Conservation (phyloP, 2,888 invertebrate genomes). For the Drosophila yooni region DNA sequence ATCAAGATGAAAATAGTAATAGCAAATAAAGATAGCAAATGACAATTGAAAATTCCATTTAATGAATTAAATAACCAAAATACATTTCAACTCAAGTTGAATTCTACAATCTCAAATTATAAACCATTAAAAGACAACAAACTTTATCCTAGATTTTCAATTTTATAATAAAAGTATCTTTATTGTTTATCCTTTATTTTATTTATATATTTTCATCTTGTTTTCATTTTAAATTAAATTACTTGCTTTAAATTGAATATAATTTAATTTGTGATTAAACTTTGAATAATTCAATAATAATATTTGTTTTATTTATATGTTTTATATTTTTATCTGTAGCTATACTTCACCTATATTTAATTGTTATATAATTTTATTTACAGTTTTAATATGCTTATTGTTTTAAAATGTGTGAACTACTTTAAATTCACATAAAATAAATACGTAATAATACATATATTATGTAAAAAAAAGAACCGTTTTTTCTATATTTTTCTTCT, state of each 20-base stretch:
- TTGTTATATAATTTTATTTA: too few relatives aligned
- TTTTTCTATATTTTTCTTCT: not conserved
- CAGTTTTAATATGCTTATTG: too few relatives aligned
- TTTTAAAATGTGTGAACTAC: not conserved
- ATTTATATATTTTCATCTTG: not conserved
- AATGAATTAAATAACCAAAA: not conserved
- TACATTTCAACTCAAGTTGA: not conserved
- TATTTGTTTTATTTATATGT: not conserved
- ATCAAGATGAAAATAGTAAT: not conserved
- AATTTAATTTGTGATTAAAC: not conserved
- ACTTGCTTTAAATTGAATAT: not conserved
- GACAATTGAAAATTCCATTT: not conserved
- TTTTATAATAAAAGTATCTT: not conserved
- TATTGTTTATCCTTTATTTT: not conserved
- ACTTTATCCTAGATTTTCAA: not conserved
- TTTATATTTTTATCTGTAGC: not conserved
- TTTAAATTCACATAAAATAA: not conserved
- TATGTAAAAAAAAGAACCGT: not conserved
- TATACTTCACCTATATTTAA: not conserved
- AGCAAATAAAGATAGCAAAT: too few relatives aligned
- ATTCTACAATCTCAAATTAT: not conserved
- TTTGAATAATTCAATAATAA: not conserved
- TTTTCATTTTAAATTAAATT: not conserved
- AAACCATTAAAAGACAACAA: not conserved
- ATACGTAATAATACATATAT: not conserved